phyloP scores from a whole-genome alignment of 1,140 invertebrate genomes.

The Matsumurasca onukii region DNA sequence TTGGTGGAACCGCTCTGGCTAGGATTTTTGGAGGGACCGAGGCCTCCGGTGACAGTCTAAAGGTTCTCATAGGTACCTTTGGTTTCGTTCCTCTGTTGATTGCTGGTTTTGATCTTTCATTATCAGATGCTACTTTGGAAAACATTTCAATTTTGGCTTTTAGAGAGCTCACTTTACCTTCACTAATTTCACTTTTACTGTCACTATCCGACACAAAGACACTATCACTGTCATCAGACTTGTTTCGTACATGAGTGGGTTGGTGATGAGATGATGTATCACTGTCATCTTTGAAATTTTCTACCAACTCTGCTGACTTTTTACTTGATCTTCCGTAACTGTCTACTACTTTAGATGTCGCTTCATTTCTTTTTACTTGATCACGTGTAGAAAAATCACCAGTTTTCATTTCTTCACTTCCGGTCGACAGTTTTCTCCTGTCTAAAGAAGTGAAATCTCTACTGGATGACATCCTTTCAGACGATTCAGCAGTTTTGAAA shows the following conservation, averaged over 20 bases:
- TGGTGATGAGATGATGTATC: not conserved
- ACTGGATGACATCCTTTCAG: constrained; percentile 10
- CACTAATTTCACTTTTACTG: constrained; percentile 3
- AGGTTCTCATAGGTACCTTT: constrained; percentile 44
- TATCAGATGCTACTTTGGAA: constrained; percentile 25
- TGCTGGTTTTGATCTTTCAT: constrained; percentile 18
- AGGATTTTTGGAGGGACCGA: constrained; percentile 5
- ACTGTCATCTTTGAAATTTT: constrained; percentile 25
- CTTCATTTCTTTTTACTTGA: too few relatives aligned
- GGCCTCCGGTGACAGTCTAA: constrained; percentile 32
- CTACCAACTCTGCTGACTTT: constrained; percentile 27
- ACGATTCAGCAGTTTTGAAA: constrained; percentile 8
- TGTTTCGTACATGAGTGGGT: constrained; percentile 9
- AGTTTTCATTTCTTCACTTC: not conserved
- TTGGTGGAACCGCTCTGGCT: not conserved
- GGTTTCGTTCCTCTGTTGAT: constrained; percentile 39
- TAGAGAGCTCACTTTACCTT: constrained; percentile 25
- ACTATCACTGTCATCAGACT: constrained; percentile 23
- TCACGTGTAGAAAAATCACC: constrained; percentile 5
- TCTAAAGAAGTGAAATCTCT: constrained; percentile 2
- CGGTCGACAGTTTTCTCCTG: constrained; percentile 3
- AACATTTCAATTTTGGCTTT: constrained; percentile 41
- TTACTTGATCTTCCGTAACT: constrained; percentile 30
- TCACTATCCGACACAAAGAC: constrained; percentile 23
- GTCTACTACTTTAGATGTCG: constrained; percentile 24